phyloP scores from a whole-genome alignment of 1,140 invertebrate species.

The Adelges cooleyi region DNA sequence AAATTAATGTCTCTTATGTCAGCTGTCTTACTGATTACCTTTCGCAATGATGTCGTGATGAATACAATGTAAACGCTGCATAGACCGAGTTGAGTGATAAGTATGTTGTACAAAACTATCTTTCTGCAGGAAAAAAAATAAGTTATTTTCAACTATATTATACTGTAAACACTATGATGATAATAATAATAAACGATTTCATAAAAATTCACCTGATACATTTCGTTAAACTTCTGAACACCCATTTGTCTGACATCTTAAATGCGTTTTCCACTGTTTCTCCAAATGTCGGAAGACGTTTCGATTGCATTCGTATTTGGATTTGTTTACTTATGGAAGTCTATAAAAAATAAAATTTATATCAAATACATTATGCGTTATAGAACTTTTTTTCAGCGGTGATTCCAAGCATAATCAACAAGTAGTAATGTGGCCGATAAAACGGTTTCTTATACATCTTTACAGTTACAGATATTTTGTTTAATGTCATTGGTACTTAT shows the following conservation, averaged over 20 bases:
- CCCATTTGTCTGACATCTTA: slow-evolving; percentile 15
- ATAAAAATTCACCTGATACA: neutral
- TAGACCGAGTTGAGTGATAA: slow-evolving; percentile 89
- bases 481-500: no score
- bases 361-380: neutral
- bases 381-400: no score
- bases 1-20: no score
- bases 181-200: neutral
- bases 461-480: no score
- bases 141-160: neutral
- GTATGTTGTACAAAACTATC: slow-evolving; percentile 72
- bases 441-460: no score
- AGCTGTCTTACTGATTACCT: slow-evolving; percentile 29
- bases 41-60: slow-evolving; percentile 45
- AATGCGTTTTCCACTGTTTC: slow-evolving; percentile 17
- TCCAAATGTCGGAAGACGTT: neutral
- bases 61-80: slow-evolving; percentile 97
- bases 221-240: neutral
- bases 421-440: no score
- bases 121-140: slow-evolving; percentile 28
- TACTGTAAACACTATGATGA: neutral
- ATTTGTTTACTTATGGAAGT: neutral
- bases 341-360: neutral
- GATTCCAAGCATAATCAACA: no score
- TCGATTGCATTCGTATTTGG: neutral